These are phyloP conservation scores for Lampris incognitus DNA, from an alignment of 2,113 vertebrate species.

Conservation along the genomic window DNA sequence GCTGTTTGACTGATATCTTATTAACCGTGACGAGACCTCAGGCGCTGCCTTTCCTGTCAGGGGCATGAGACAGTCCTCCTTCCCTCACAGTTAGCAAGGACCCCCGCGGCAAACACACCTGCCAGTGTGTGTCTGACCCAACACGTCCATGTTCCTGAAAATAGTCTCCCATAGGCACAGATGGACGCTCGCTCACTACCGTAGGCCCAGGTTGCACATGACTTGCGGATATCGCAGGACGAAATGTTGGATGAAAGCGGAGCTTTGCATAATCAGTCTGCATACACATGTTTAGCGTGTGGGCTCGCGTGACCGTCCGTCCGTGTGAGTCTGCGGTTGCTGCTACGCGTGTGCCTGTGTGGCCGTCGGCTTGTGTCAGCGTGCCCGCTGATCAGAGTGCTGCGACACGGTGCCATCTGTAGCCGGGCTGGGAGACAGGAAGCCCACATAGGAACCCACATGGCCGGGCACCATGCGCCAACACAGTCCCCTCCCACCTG, in stretches of 20 bases:
- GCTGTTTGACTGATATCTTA: conserved; percentile 69
- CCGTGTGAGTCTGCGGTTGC: conserved; percentile 36
- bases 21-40: conserved; percentile 74
- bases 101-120: conserved; percentile 72
- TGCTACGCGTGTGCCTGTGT: conserved; percentile 49
- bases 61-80: conserved; percentile 71
- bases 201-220: neutral
- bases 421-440: conserved; percentile 82
- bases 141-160: conserved; percentile 41
- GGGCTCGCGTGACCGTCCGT: conserved; percentile 20
- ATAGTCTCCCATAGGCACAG: conserved; percentile 32
- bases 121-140: conserved; percentile 66
- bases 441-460: conserved; percentile 80
- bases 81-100: conserved; percentile 56
- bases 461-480: conserved; percentile 70
- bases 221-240: neutral
- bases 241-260: neutral
- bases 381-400: conserved; percentile 65
- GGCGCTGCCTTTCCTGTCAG: conserved; percentile 68
- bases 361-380: conserved; percentile 65
- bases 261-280: neutral
- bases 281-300: neutral
- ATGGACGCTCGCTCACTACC: neutral
- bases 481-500: conserved; percentile 43
- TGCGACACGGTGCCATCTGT: conserved; percentile 81